phyloP scores from a whole-genome alignment of 2,888 invertebrate genomes.

The Drosophila atroscutellata region DNA sequence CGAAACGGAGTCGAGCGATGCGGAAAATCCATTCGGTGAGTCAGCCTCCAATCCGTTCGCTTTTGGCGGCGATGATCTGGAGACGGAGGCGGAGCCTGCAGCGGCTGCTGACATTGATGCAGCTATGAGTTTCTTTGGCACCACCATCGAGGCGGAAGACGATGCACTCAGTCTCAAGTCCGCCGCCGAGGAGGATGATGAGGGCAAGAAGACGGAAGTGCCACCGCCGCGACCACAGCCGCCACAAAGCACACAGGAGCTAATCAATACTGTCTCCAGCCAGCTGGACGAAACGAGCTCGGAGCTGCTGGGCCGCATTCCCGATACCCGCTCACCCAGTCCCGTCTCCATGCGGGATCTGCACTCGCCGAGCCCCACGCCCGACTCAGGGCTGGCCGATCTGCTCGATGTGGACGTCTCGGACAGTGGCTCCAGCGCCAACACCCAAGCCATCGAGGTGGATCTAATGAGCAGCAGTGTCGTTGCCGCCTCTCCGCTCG shows the following conservation, averaged over 20 bases:
- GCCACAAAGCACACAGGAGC: conserved; percentile 91
- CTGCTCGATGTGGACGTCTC: conserved; percentile 89
- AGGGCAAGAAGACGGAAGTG: conserved; percentile 70
- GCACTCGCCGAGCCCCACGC: conserved; percentile 94
- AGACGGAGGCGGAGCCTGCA: conserved; percentile 64
- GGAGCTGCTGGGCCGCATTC: conserved; percentile 92
- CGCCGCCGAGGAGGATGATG: conserved; percentile 78
- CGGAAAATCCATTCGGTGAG: conserved; percentile 89
- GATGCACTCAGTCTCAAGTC: conserved; percentile 82
- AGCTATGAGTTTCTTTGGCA: conserved; percentile 85
- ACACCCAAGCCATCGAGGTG: conserved; percentile 78
- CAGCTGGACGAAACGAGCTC: conserved; percentile 95
- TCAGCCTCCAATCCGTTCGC: conserved; percentile 89
- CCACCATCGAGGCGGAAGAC: conserved; percentile 85
- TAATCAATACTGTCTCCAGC: conserved; percentile 93
- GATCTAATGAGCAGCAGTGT: conserved; percentile 73
- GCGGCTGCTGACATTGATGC: conserved; percentile 78
- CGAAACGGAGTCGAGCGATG: conserved; percentile 75
- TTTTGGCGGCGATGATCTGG: conserved; percentile 85
- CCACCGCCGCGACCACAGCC: conserved; percentile 87
- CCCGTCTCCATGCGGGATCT: conserved; percentile 93
- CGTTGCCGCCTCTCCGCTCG: conserved; percentile 44
- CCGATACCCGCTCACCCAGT: conserved; percentile 94
- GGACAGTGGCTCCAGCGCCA: conserved; percentile 83
- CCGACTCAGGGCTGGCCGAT: conserved; percentile 88